A percentile compares a stretch with the other conserved stretches of the same genome.
Conservation (phyloP, 2,797 vertebrate species). For the Heteromormyrus szaboi region DNA sequence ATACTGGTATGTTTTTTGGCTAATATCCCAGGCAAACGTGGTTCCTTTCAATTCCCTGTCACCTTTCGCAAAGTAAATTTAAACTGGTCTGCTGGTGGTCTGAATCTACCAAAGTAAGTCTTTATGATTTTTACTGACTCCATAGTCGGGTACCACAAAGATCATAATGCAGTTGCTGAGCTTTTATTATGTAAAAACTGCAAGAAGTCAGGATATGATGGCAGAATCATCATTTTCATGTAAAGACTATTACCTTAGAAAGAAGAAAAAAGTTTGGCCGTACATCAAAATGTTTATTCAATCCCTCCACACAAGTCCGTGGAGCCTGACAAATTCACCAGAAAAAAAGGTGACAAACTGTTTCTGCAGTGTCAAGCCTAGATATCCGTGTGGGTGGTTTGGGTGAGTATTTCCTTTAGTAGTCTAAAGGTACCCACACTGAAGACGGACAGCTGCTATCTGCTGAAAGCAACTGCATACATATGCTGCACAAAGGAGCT, state of each 20-base stretch:
- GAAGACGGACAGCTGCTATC: background rate
- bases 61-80: background rate
- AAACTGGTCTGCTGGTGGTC: background rate
- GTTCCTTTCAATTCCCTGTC: background rate
- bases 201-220: background rate
- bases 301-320: background rate
- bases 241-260: background rate
- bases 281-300: background rate
- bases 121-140: background rate
- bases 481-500: background rate
- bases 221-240: background rate
- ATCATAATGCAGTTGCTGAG: background rate
- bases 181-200: background rate
- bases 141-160: background rate
- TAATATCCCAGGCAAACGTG: background rate
- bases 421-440: background rate
- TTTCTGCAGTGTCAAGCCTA: background rate
- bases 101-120: background rate
- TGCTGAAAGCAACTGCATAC: background rate
- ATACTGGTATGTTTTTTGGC: background rate
- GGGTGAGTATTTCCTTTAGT: background rate
- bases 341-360: background rate
- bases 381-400: background rate
- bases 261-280: background rate
- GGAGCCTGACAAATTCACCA: background rate